Evolutionary conservation across 2,888 invertebrate species (phyloP), one percentile per base, ranked within the genome.

Genomic region (Neoaliturus tenellus): DNA sequence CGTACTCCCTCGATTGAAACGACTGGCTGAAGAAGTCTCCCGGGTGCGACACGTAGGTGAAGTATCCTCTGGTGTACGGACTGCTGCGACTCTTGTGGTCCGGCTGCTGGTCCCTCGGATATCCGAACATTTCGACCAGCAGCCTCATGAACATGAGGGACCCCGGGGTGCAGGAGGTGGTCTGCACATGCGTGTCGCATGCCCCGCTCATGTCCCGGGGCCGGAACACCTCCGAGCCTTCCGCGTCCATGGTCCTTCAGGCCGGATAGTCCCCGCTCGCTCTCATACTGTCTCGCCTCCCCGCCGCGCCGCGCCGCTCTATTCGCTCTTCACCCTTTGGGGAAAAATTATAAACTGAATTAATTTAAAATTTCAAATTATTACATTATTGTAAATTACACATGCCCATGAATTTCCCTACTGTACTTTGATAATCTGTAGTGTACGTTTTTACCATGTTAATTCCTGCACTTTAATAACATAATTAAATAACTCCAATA

Each of bases 141-240:
- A 88, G 85, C 25, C 87, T 85, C 28, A 89, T 84, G 82, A 88
- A 88, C 85, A 88, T 86, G 78, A 88, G 85, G 35, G 88, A 85
- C 2, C 87, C 86, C n/a, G 84, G 80, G 25, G 84, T 81, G 78
- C 87, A 87, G 41, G 85, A 84, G 23, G 85, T 82, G 20, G 86
- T 51, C 51, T 86, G 86, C 1, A 85, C 85, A 28, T 85, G 85
- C 23, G 75, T 31, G 39, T 86, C 82, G 44, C 87, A 85, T 10
- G 44, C 39, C 25, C 48, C 83, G n/a, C 67, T 44, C 67, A 84
- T 58, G 67, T 85, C 86, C 55, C 55, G 80, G 10, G 87, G 87
- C 67, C 85, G 85, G 86, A 86, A 87, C 80, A 85, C 85, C 85
- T 86, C 86, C 80, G 23, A 23, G 23, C 55, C 55, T 23, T 55